Percentiles rank a stretch among this genome's conserved stretches.
Conservation (phyloP, 2,113 vertebrate species). For the Grantiella picta region DNA sequence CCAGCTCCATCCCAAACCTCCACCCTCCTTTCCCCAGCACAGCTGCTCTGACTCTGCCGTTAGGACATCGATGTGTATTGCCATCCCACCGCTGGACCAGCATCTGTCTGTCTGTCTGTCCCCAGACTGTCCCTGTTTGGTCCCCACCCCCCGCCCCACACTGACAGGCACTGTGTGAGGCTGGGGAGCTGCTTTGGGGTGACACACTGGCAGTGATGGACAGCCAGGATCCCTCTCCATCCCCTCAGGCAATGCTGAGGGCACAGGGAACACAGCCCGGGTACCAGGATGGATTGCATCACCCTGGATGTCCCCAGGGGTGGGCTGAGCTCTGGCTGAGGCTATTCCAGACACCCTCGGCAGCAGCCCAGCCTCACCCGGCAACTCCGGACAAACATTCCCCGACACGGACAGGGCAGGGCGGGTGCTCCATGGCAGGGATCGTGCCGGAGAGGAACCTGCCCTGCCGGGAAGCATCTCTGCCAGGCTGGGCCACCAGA, state of each 20-base stretch:
- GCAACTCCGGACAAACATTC: not conserved
- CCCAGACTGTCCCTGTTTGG: not conserved
- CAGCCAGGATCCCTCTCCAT: not conserved
- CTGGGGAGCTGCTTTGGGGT: not conserved
- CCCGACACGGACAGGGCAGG: fast-evolving
- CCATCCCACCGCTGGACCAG: fast-evolving
- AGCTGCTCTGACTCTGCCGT: not conserved
- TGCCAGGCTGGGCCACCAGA: not conserved
- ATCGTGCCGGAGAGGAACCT: not conserved
- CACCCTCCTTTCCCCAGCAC: not conserved
- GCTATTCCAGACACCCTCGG: not conserved
- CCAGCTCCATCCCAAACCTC: no score
- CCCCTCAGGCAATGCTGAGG: not conserved
- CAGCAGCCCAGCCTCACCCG: not conserved
- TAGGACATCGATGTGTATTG: fast-evolving
- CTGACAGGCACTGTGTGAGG: fast-evolving
- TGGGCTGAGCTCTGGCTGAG: not conserved
- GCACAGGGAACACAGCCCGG: not conserved
- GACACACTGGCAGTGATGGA: fast-evolving
- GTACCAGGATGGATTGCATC: not conserved
- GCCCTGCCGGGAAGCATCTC: not conserved
- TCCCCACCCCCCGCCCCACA: not conserved
- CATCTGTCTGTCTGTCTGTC: not conserved
- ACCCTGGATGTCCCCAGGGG: not conserved
- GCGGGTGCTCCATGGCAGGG: not conserved